Evolutionary conservation across 1,140 invertebrate genomes (phyloP).

Genomic region (Phymastichus coffea): DNA sequence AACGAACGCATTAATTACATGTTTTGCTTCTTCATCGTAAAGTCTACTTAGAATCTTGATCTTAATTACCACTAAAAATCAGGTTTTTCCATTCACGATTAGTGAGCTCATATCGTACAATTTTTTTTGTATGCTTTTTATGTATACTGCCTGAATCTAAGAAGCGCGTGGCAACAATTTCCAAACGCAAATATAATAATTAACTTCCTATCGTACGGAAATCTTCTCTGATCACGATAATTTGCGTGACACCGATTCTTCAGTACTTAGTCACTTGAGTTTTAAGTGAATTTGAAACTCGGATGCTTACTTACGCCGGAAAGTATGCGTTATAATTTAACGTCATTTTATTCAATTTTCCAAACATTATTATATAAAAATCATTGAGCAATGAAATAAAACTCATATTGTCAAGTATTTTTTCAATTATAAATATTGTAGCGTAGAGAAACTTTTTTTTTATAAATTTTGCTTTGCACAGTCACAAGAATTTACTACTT

Average conservation of each 20-base stretch:
- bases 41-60: conserved; percentile 11
- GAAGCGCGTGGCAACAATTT: too few relatives aligned
- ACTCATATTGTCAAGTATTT: too few relatives aligned
- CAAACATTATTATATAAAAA: too few relatives aligned
- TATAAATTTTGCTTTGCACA: too few relatives aligned
- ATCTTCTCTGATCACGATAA: conserved; percentile 6
- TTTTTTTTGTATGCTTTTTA: too few relatives aligned
- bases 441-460: too few relatives aligned
- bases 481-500: too few relatives aligned
- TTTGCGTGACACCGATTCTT: conserved; percentile 3
- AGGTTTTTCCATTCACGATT: not conserved
- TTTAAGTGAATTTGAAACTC: not conserved
- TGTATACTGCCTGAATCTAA: too few relatives aligned
- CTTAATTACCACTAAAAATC: conserved; percentile 19
- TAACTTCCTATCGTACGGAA: conserved; percentile 4
- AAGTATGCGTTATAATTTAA: conserved; percentile 34
- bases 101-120: too few relatives aligned
- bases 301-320: not conserved
- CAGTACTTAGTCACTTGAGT: conserved; percentile 3
- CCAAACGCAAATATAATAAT: not conserved
- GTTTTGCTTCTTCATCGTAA: not conserved
- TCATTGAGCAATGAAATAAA: too few relatives aligned
- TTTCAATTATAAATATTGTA: too few relatives aligned
- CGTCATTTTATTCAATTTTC: too few relatives aligned
- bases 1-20: conserved; percentile 11